Percentiles rank a stretch among this genome's conserved stretches.
phyloP scores from a whole-genome alignment of 1,140 invertebrate genomes.

The Hydropsyche tenuis region DNA sequence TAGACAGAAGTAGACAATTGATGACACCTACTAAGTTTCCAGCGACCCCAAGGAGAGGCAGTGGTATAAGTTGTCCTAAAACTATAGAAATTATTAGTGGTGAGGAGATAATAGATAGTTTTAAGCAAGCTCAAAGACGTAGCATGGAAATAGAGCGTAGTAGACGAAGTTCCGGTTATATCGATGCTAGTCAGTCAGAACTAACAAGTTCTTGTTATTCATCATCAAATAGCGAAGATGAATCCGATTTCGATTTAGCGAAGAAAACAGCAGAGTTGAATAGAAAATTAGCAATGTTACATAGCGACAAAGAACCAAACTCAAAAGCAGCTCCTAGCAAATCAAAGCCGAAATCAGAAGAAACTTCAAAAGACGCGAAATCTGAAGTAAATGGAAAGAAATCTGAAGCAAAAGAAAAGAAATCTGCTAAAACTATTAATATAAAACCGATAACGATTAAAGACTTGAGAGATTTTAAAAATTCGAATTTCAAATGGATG shows the following conservation, averaged over 20 bases:
- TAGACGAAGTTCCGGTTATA: slow-evolving; percentile 59
- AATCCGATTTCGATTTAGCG: slow-evolving; percentile 61
- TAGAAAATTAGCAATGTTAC: slow-evolving; percentile 56
- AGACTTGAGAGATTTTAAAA: slow-evolving; percentile 44
- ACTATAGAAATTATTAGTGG: slow-evolving; percentile 63
- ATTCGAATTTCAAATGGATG: slow-evolving; percentile 36
- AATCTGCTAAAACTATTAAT: slow-evolving; percentile 43
- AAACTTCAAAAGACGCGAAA: not conserved
- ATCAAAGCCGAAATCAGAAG: slow-evolving; percentile 6
- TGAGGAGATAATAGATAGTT: slow-evolving; percentile 62
- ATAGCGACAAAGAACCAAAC: slow-evolving; percentile 51
- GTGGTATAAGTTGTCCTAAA: slow-evolving; percentile 61
- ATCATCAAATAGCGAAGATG: slow-evolving; percentile 61
- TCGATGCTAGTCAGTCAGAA: slow-evolving; percentile 62
- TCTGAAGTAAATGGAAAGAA: not conserved
- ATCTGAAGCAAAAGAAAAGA: slow-evolving; percentile 30
- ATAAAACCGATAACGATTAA: slow-evolving; percentile 50
- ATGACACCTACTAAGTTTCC: slow-evolving; percentile 61
- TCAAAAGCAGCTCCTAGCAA: not conserved
- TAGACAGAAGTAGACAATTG: slow-evolving; percentile 53
- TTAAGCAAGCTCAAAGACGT: slow-evolving; percentile 56
- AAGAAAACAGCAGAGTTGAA: slow-evolving; percentile 59
- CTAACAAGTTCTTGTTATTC: slow-evolving; percentile 62
- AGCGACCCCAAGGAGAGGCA: slow-evolving; percentile 53
- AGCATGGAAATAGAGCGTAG: slow-evolving; percentile 48